Percentiles rank a stretch among this genome's conserved stretches.
Conservation (phyloP, 2,888 invertebrate species). For the Lycia hirtaria region DNA sequence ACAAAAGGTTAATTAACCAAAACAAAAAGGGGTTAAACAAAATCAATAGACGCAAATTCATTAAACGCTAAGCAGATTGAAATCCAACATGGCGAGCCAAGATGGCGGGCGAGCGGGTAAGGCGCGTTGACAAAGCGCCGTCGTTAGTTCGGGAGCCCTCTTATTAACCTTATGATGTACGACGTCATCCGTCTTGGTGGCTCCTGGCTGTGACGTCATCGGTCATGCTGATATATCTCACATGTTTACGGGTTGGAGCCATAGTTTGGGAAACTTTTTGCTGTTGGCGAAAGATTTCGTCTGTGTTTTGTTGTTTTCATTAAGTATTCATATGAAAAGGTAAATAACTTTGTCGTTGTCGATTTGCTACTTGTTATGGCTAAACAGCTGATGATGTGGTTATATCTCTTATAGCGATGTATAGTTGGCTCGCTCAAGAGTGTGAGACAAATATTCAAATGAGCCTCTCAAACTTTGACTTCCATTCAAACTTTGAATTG, state of each 20-base stretch:
- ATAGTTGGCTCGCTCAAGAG: too few relatives aligned
- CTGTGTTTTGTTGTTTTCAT: too few relatives aligned
- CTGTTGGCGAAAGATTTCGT: too few relatives aligned
- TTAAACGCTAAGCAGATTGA: constrained; percentile 85
- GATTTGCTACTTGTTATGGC: too few relatives aligned
- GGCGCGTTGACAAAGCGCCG: constrained; percentile 84
- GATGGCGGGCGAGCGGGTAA: constrained; percentile 81
- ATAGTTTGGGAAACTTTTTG: constrained; percentile 14
- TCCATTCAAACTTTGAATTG: too few relatives aligned
- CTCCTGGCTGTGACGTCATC: constrained; percentile 59
- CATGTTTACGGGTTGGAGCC: constrained; percentile 19
- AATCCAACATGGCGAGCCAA: constrained; percentile 81
- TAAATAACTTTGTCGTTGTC: too few relatives aligned
- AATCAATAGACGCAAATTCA: constrained; percentile 85
- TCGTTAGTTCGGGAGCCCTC: constrained; percentile 85
- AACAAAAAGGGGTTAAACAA: constrained; percentile 85
- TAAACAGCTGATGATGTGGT: too few relatives aligned
- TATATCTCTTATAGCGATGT: too few relatives aligned
- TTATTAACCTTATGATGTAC: constrained; percentile 87
- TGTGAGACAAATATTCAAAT: too few relatives aligned
- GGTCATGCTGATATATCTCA: constrained; percentile 19
- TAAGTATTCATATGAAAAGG: too few relatives aligned
- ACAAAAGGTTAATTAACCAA: constrained; percentile 84
- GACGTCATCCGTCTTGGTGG: constrained; percentile 76
- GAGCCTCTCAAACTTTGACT: too few relatives aligned